These are phyloP conservation scores for Gonioctena quinquepunctata DNA, from an alignment of 1,140 invertebrate genomes.

Conservation along the genomic window DNA sequence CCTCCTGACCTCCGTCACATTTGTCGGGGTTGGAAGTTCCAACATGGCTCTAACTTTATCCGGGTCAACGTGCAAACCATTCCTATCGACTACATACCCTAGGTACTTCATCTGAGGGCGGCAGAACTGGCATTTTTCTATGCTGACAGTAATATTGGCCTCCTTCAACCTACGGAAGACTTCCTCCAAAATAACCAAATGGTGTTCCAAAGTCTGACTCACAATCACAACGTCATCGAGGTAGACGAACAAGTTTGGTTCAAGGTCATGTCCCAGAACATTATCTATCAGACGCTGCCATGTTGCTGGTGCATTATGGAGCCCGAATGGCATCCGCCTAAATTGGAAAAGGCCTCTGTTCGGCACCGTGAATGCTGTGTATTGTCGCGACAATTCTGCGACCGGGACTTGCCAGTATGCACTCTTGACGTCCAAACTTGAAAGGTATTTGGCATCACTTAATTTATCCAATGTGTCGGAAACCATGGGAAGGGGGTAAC, in stretches of 20 bases:
- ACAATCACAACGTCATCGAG: slow-evolving; percentile 48
- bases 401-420: slow-evolving; percentile 50
- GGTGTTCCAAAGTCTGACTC: slow-evolving; percentile 23
- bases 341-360: slow-evolving; percentile 44
- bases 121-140: slow-evolving; percentile 21
- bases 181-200: slow-evolving; percentile 10
- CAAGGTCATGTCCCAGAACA: slow-evolving; percentile 27
- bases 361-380: slow-evolving; percentile 57
- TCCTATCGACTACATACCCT: slow-evolving; percentile 4
- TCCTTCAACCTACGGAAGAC: background rate
- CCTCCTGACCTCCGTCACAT: slow-evolving; percentile 27
- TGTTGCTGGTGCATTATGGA: slow-evolving; percentile 39
- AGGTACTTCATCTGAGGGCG: slow-evolving; percentile 22
- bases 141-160: background rate
- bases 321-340: slow-evolving; percentile 48
- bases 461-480: slow-evolving; percentile 38
- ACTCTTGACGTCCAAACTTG: slow-evolving; percentile 42
- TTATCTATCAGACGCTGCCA: slow-evolving; percentile 51
- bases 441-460: slow-evolving; percentile 41
- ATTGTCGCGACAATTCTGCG: slow-evolving; percentile 36
- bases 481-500: slow-evolving; percentile 31
- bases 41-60: slow-evolving; percentile 39
- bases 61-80: slow-evolving; percentile 6
- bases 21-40: slow-evolving; percentile 45
- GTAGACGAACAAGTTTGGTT: slow-evolving; percentile 37